phyloP scores from a whole-genome alignment of 2,888 invertebrate species.

The Eilema griseolum region DNA sequence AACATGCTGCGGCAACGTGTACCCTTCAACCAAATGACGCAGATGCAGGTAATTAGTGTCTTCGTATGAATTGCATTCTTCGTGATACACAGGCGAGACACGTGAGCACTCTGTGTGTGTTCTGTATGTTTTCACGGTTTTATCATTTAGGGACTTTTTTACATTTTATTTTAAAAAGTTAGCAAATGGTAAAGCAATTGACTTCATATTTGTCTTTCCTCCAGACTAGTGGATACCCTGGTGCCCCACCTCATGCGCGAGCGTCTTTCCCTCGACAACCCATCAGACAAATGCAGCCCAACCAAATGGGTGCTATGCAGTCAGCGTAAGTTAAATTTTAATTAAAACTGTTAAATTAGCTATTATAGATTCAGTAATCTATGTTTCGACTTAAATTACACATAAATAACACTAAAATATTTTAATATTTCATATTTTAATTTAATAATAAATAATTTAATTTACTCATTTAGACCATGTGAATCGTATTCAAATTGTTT shows the following conservation, averaged over 20 bases:
- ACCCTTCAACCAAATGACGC: conserved; percentile 87
- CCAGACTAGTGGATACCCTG: conserved; percentile 69
- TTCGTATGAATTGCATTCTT: background rate
- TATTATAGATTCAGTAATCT: no score
- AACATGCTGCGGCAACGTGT: conserved; percentile 94
- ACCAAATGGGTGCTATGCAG: conserved; percentile 82
- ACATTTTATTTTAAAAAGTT: no score
- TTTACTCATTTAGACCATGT: background rate
- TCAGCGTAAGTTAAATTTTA: conserved; percentile 65
- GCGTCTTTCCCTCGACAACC: conserved; percentile 77
- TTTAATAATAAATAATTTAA: background rate
- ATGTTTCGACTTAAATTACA: no score
- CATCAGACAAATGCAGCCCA: conserved; percentile 82
- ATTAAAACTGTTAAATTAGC: background rate
- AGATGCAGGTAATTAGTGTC: conserved; percentile 71
- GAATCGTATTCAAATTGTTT: background rate
- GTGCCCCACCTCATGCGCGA: conserved; percentile 74
- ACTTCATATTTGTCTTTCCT: background rate
- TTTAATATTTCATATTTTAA: background rate
- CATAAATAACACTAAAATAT: background rate
- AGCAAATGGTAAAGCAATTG: background rate
- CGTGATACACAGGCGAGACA: no score
- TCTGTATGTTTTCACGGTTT: no score
- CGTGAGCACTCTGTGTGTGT: no score
- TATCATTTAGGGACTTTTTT: no score